Percentiles rank a stretch among this genome's conserved stretches.
Evolutionary conservation across 2,113 vertebrate genomes (phyloP).

Genomic region (Copsychus sechellarum): DNA sequence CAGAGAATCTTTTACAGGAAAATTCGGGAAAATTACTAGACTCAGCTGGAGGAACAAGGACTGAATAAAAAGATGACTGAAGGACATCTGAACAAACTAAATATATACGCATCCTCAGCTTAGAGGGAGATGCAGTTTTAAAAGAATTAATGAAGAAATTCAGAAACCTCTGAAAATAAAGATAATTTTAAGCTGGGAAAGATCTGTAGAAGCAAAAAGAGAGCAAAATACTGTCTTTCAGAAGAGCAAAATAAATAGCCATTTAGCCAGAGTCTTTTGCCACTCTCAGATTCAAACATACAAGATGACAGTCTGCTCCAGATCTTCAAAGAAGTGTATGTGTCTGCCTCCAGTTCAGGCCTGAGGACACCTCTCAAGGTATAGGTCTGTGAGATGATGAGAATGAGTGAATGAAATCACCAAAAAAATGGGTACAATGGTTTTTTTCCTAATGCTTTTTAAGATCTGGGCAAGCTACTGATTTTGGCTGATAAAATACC

Average conservation of each 20-base stretch:
- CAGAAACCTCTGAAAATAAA: constrained; percentile 6
- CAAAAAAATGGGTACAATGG: neutral
- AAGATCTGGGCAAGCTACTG: neutral
- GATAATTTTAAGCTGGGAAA: neutral
- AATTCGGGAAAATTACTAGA: constrained; percentile 35
- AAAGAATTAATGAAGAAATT: constrained; percentile 1
- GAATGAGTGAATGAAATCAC: neutral
- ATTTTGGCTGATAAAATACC: neutral
- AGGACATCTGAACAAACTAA: constrained; percentile 40
- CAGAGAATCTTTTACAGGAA: constrained; percentile 28
- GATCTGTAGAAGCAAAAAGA: neutral
- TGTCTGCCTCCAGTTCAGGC: neutral
- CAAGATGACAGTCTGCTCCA: neutral
- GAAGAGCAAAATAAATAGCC: neutral
- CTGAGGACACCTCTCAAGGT: neutral
- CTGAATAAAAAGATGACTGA: neutral
- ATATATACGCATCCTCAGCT: neutral
- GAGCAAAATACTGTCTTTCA: neutral
- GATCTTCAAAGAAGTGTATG: neutral
- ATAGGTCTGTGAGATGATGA: neutral
- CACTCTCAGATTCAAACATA: neutral
- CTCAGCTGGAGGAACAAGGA: constrained; percentile 2
- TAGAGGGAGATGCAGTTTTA: neutral
- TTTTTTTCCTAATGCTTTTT: neutral
- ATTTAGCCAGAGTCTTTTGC: neutral